phyloP scores from a whole-genome alignment of 2,797 vertebrate species.

The Hoplostethus mediterraneus region DNA sequence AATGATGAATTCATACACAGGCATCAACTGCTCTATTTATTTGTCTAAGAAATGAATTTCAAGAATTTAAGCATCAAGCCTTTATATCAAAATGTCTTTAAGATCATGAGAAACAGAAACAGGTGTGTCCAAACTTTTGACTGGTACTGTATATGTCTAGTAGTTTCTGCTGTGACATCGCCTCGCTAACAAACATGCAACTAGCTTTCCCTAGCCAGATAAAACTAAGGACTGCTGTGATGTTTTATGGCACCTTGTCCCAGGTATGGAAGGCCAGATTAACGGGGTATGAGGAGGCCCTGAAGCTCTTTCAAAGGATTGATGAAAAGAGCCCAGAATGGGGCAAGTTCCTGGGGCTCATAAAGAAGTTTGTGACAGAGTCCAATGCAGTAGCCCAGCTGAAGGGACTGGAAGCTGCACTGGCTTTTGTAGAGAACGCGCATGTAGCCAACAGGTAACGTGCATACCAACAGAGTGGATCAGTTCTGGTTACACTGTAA shows the following conservation, averaged over 20 bases:
- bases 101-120: no score
- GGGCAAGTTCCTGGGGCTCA: constrained; percentile 89
- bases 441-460: constrained; percentile 89
- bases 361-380: constrained; percentile 93
- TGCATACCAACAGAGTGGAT: neutral
- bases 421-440: constrained; percentile 89
- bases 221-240: neutral
- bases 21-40: no score
- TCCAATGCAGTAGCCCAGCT: constrained; percentile 92
- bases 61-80: no score
- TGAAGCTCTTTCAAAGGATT: constrained; percentile 91
- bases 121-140: no score
- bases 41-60: no score
- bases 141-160: no score
- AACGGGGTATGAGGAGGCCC: constrained; percentile 91
- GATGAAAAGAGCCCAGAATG: constrained; percentile 91
- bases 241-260: constrained; percentile 41
- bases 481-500: neutral
- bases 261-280: constrained; percentile 92
- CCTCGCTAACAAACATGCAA: no score
- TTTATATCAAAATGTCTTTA: no score
- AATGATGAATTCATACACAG: no score
- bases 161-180: no score
- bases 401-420: constrained; percentile 90
- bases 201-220: no score